phyloP scores from a whole-genome alignment of 1,140 invertebrate genomes.

The Zaprionus nigranus region DNA sequence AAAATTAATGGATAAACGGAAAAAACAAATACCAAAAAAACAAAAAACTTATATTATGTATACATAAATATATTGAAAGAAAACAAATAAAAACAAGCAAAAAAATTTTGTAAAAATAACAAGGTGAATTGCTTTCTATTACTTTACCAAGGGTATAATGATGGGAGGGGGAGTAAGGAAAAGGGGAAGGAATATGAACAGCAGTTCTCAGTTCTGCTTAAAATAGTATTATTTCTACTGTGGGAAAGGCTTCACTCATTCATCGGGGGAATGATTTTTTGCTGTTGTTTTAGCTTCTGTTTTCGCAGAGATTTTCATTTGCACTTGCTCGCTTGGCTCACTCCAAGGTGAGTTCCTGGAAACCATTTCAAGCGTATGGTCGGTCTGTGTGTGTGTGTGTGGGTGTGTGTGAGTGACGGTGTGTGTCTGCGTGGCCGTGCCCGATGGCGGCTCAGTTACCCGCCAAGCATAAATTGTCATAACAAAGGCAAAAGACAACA shows the following conservation, averaged over 20 bases:
- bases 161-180: neutral
- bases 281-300: constrained; percentile 7
- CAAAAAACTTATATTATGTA: constrained; percentile 84
- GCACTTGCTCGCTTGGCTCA: neutral
- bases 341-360: constrained; percentile 3
- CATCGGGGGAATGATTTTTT: neutral
- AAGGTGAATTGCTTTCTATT: constrained; percentile 29
- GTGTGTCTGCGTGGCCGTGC: constrained; percentile 1
- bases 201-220: neutral
- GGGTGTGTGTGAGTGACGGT: neutral
- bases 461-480: constrained; percentile 75
- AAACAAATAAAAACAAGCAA: constrained; percentile 83
- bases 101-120: constrained; percentile 83
- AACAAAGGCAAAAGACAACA: constrained; percentile 81
- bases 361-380: constrained; percentile 6
- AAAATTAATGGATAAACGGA: constrained; percentile 57
- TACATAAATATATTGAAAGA: constrained; percentile 84
- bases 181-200: neutral
- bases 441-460: constrained; percentile 31
- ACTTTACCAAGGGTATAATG: neutral
- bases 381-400: neutral
- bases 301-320: constrained; percentile 12
- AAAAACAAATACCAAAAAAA: constrained; percentile 54
- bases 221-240: constrained; percentile 1
- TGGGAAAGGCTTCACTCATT: constrained; percentile 5